Base-by-base conservation (phyloP, 2,113 vertebrate genomes). In the Apeltes quadracus region DNA sequence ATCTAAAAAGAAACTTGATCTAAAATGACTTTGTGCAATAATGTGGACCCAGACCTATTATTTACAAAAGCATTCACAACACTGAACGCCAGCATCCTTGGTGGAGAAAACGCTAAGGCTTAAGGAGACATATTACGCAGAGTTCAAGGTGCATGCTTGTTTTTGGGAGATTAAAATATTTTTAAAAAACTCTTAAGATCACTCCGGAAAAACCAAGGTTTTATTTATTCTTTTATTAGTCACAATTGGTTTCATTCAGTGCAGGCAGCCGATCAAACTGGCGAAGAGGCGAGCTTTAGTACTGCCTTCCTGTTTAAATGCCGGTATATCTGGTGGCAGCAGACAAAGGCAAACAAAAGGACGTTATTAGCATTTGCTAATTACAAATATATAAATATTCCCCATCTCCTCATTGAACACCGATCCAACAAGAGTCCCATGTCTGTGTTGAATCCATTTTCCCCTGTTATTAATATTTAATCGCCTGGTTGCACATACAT, bases 41-140 rank as follows among this genome's bases (percentile, higher is more conserved):
- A 88, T 75, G 67, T 79, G 78, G 48, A 76, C 32, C 67, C 43
- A 3, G 1, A 69, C 36, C 58, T n/a, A 70, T 38, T 36, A 36
- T 12, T 15, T 59, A 62, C 67, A 67, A 22, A 70, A 71, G 63
- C 12, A 72, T 54, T 64, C 27, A 46, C 36, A 64, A 72, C 48
- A 20, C 38, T 70, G 53, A 85, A 75, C 53, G 76, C 16, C 2
- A 55, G 64, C 32, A 16, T 32, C 14, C 27, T 64, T 32, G 1
- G 4, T 63, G 57, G 25, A 27, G 57, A 75, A 67, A 67, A 74
- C 69, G 15, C 75, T 3, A 12, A n/a, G 55, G 2, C 32, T 57
- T 34, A n/a, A 57, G 16, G 8, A 53, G 50, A 25, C 50, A 14
- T 25, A 14, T 25, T 14, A 25, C 50, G 22, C 22, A 6, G 12